Evolutionary conservation across 2,797 vertebrate genomes (phyloP).

Genomic region (Heterohyrax brucei): DNA sequence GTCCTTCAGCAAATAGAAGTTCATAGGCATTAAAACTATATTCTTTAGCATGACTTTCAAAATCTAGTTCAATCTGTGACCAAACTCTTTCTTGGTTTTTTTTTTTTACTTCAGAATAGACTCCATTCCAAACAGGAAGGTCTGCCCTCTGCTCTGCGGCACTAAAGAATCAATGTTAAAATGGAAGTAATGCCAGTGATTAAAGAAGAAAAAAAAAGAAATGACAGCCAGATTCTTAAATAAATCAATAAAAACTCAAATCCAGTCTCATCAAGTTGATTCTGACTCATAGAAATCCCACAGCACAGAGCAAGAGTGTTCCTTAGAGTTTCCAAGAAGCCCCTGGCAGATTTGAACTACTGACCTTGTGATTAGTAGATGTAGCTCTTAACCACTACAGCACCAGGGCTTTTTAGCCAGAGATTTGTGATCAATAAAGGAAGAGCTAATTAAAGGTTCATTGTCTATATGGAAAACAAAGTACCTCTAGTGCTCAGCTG

Average conservation of each 20-base stretch:
- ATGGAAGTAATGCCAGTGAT: neutral
- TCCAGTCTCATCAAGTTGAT: too few species aligned
- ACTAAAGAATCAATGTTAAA: neutral
- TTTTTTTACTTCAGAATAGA: neutral
- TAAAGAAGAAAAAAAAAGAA: neutral
- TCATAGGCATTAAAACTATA: neutral
- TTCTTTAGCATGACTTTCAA: neutral
- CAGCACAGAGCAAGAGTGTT: too few species aligned
- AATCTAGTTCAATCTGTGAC: neutral
- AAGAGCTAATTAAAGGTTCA: neutral
- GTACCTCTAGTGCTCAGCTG: neutral
- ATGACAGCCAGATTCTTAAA: neutral
- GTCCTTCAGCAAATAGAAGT: neutral
- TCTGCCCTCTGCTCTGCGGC: too few species aligned
- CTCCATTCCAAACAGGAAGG: neutral
- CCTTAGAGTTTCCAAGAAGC: too few species aligned
- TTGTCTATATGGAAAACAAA: neutral
- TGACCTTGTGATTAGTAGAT: too few species aligned
- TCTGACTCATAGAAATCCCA: too few species aligned
- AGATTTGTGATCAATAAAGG: neutral
- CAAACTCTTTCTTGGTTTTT: neutral
- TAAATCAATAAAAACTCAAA: too few species aligned
- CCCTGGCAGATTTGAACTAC: too few species aligned
- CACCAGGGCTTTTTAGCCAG: too few species aligned
- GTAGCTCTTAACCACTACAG: too few species aligned